Base-by-base conservation (phyloP, 2,888 invertebrate species). In the Amblyteles armatorius region DNA sequence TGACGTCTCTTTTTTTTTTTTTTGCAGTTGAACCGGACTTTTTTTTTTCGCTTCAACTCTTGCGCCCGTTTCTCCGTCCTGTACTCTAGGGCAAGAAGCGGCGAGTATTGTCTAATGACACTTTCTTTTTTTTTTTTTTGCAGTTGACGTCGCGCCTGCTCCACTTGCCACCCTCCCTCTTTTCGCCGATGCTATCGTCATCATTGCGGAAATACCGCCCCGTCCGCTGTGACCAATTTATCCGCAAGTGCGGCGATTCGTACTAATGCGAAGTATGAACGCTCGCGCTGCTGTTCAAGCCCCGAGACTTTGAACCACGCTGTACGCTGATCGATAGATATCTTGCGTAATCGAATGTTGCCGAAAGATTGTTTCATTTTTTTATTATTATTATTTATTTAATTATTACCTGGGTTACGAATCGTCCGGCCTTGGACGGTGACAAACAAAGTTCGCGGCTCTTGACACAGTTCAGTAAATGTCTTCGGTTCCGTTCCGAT, bases 91-190 rank as follows among this genome's bases (percentile, higher is more conserved):
- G 52, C 55, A 19, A 55, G 55, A 19, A n/a, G 19, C 55, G 55
- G 55, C 55, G 55, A 73, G 40, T 48, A 60, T 60, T 60, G 60
- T 60, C 40, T 44, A n/a, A 72, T 57, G 9, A 40, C 36, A 73
- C 60, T 9, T 57, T 60, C 29, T 44, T n/a, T 44, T 44, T 52
- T 60, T 60, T 73, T 57, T 60, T 44, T 44, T 44, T 73, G 33
- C 5, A 44, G 26, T 60, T 55, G 52, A 36, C 40, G 57, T 73
- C 72, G 40, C 57, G 44, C 13, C 40, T 22, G 55, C 57, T 73
- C 72, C 26, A n/a, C 72, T 73, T 57, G 55, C 57, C 60, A 29
- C 57, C 4, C 60, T 26, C 26, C 4, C 60, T 44, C 40, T 60
- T 5, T n/a, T 44, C 40, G 7, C 40, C 52, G 55, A 55, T 55